These are phyloP conservation scores for Aproaerema taeniolella DNA, from an alignment of 2,888 invertebrate species.

Conservation along the genomic window DNA sequence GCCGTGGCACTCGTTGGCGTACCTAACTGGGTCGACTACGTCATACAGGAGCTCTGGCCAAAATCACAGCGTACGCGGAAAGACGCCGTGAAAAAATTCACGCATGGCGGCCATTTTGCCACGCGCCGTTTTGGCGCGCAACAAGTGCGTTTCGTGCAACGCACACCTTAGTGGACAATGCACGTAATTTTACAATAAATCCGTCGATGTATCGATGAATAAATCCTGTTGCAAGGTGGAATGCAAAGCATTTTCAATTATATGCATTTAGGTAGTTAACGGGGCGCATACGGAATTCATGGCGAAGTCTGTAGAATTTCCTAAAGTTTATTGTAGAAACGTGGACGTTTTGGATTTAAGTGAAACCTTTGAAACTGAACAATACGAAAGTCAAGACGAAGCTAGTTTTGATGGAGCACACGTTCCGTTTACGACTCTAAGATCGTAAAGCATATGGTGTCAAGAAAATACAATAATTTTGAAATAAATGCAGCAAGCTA, in stretches of 20 bases:
- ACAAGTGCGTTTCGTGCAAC: conserved; percentile 29
- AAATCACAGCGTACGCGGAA: conserved; percentile 70
- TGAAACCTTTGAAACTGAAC: background rate
- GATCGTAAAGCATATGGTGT: conserved; percentile 36
- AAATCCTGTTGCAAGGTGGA: conserved; percentile 49
- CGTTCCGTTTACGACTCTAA: conserved; percentile 31
- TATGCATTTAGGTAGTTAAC: conserved; percentile 68
- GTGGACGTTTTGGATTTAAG: conserved; percentile 23
- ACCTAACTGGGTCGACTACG: conserved; percentile 71
- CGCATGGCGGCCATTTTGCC: conserved; percentile 50
- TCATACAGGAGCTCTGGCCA: conserved; percentile 70
- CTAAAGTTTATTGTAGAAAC: conserved; percentile 22
- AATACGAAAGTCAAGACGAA: background rate
- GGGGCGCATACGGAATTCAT: conserved; percentile 53
- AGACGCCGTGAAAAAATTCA: conserved; percentile 57
- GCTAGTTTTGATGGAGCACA: conserved; percentile 22
- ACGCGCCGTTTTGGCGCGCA: conserved; percentile 51
- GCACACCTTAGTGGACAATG: conserved; percentile 45
- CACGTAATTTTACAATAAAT: conserved; percentile 74
- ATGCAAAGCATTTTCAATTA: conserved; percentile 59
- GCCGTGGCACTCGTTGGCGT: conserved; percentile 74
- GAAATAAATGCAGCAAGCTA: conserved; percentile 27
- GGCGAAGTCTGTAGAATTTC: conserved; percentile 34
- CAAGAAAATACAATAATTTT: conserved; percentile 32
- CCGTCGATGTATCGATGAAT: conserved; percentile 24